Evolutionary conservation across 35 echinoderm and acorn worm genomes (phyloP), one percentile per base, ranked within the genome.

Genomic region (Patiria miniata): DNA sequence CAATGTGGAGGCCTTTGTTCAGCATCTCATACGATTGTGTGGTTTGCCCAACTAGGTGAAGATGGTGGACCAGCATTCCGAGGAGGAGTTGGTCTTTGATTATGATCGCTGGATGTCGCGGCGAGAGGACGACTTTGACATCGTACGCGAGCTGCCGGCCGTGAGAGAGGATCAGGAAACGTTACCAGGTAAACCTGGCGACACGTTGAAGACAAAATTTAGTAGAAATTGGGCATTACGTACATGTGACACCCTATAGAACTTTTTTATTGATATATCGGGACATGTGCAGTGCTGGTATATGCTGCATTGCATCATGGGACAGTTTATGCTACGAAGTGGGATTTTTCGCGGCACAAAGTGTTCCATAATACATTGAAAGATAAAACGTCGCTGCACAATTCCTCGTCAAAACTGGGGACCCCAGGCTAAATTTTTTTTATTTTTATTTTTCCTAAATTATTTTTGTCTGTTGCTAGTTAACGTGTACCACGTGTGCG

Each of bases 71-170:
- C 65, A 73, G 65, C 65, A 73, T 73, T 32, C 65, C 0, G 65
- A 73, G 65, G 65, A 73, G 34, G 65, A 73, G 34, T 83, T 90
- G 32, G 58, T 79, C 19, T 90, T 89, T 58, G 39, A 33, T 14
- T 94, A 81, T 94, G 92, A 94, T 59, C 81, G 92, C 15, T 94
- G 92, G 92, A 90, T 94, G 87, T 83, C 77, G 8, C 68, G 92
- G 36, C 56, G 39, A 53, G 26, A 90, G 36, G 92, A 94, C 81
- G 92, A 94, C 59, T 79, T 91, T 60, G 95, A 97, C 56, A 88
- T 97, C 54, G 77, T 91, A 9, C 68, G 88, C 15, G 95, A 97
- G 76, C 51, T 97, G 50, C 95, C 95, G 37, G 91, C 83, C 21
- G 30, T 81, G 16, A 79, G 55, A 37, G 80, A 88, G 12, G 86